A percentile compares a stretch with the other conserved stretches of the same genome.
Evolutionary conservation across 2,888 invertebrate species (phyloP).

Genomic region (Acanthosepion esculentum): DNA sequence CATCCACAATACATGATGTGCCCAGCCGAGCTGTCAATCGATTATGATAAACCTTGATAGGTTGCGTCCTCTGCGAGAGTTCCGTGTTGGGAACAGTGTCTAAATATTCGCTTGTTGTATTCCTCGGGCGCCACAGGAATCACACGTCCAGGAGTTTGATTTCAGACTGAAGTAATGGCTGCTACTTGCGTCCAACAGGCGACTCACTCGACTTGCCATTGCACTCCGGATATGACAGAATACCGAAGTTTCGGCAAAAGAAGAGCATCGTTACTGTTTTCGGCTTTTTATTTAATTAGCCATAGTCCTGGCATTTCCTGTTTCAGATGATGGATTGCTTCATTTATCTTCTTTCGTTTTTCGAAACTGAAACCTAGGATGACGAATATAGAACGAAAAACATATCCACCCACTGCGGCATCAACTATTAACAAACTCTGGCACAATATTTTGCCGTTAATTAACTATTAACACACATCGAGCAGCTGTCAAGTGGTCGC

Average conservation of each 20-base stretch:
- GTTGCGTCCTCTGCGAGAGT: not conserved
- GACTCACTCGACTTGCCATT: not conserved
- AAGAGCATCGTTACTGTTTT: not conserved
- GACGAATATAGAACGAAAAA: too few species aligned
- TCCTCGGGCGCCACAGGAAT: not conserved
- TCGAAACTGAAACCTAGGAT: too few species aligned
- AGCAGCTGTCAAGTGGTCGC: too few species aligned
- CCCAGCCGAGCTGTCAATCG: slow-evolving; percentile 14
- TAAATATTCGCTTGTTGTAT: not conserved
- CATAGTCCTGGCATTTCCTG: too few species aligned
- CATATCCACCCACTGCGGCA: too few species aligned
- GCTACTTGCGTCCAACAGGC: not conserved
- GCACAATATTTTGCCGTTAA: too few species aligned
- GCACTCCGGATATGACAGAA: not conserved
- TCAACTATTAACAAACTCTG: too few species aligned
- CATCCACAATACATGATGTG: not conserved
- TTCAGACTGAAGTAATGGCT: not conserved
- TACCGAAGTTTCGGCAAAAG: not conserved
- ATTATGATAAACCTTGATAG: not conserved
- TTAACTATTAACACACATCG: too few species aligned
- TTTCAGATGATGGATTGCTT: too few species aligned
- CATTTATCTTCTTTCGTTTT: too few species aligned
- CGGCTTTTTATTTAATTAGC: not conserved
- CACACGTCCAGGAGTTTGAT: not conserved
- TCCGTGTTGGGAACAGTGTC: not conserved